Conservation (phyloP, 2,113 vertebrate species). For the Charadrius vociferus region DNA sequence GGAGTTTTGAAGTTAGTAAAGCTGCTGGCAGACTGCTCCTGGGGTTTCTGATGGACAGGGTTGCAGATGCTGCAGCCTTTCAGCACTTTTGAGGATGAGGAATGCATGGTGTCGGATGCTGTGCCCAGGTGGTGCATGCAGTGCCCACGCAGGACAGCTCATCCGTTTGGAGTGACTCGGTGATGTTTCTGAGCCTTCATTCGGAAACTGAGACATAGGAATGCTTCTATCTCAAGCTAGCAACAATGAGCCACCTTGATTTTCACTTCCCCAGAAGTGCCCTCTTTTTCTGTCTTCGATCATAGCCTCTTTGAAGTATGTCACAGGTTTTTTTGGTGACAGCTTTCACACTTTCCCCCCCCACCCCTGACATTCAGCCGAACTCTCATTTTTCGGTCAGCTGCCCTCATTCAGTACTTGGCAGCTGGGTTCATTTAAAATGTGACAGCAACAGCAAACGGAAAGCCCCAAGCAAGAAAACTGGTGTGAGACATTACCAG, state of each 20-base stretch:
- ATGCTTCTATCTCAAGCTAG: background rate
- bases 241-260: background rate
- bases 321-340: background rate
- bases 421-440: background rate
- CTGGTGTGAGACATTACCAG: background rate
- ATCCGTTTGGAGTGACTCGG: accelerated
- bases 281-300: background rate
- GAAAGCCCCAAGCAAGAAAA: conserved; percentile 6
- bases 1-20: background rate
- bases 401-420: background rate
- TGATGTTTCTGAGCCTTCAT: background rate
- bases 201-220: background rate
- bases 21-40: background rate
- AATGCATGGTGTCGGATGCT: background rate
- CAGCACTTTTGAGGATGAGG: background rate
- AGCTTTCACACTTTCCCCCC: background rate
- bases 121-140: too few species aligned
- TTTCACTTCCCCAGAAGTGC: conserved; percentile 3
- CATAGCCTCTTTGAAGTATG: background rate
- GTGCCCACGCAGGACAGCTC: accelerated
- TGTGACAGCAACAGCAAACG: background rate
- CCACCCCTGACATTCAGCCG: background rate
- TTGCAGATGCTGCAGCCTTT: background rate
- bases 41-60: background rate
- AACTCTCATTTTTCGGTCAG: conserved; percentile 29